Percentiles rank a stretch among this genome's conserved stretches.
These are phyloP conservation scores for Peromyscus leucopus DNA, from an alignment of 2,113 vertebrate genomes.

Conservation along the genomic window DNA sequence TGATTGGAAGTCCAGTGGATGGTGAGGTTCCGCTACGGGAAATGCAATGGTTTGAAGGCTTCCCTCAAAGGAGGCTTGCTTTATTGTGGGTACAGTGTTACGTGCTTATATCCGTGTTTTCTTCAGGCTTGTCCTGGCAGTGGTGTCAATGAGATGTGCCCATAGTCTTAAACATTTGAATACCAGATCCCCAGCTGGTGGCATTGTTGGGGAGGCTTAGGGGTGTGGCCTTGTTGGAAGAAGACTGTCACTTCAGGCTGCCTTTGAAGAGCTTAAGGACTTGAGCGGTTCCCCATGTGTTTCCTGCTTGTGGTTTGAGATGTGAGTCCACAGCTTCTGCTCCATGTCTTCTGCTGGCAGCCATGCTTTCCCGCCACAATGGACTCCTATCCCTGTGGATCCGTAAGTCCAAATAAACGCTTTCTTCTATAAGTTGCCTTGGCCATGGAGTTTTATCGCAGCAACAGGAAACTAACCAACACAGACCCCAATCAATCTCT, in stretches of 20 bases:
- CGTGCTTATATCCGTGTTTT: background rate
- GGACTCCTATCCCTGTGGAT: background rate
- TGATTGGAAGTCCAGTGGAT: background rate
- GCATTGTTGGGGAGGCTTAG: background rate
- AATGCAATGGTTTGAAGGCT: background rate
- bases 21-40: background rate
- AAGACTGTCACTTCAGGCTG: background rate
- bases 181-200: background rate
- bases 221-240: background rate
- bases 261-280: background rate
- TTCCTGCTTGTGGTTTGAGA: background rate
- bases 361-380: background rate
- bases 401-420: background rate
- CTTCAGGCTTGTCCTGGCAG: constrained; percentile 3
- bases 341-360: background rate
- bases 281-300: background rate
- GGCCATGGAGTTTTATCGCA: background rate
- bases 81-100: background rate
- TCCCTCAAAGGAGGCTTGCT: background rate
- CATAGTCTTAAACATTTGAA: background rate
- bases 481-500: background rate
- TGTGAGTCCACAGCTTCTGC: background rate
- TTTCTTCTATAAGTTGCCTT: background rate
- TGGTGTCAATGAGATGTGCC: no score
- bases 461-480: background rate